Percentiles rank a stretch among this genome's conserved stretches.
phyloP scores from a whole-genome alignment of 2,113 vertebrate species.

The Sphaerodactylus townsendi region DNA sequence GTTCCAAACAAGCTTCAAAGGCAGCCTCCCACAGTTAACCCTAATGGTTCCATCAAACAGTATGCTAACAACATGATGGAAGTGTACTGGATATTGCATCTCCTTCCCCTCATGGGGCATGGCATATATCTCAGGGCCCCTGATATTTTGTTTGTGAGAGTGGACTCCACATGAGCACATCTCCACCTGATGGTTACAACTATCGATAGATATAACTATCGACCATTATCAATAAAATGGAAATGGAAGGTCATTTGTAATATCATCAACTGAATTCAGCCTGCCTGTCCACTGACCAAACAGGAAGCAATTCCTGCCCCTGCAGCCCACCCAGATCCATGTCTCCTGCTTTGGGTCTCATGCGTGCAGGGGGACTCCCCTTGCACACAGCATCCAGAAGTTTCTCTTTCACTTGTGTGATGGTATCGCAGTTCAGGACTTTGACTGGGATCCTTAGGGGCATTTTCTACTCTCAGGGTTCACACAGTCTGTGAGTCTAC shows the following conservation, averaged over 20 bases:
- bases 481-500: conserved; percentile 96
- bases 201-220: too few relatives aligned
- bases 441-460: conserved; percentile 94
- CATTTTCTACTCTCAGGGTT: conserved; percentile 96
- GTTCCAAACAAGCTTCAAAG: too few relatives aligned
- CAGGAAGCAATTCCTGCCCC: background rate
- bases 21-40: too few relatives aligned
- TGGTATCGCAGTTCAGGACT: conserved; percentile 96
- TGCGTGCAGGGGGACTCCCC: conserved; percentile 96
- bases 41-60: background rate
- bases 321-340: conserved; percentile 93
- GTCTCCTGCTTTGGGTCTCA: conserved; percentile 92
- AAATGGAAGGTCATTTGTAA: background rate
- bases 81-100: background rate
- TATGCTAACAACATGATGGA: background rate
- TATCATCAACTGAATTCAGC: background rate
- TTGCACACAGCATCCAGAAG: conserved; percentile 96
- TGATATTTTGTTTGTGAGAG: background rate
- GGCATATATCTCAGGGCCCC: too few relatives aligned
- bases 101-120: background rate
- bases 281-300: background rate
- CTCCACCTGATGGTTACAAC: background rate
- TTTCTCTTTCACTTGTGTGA: conserved; percentile 98
- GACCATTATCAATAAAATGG: too few relatives aligned
- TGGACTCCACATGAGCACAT: background rate